Evolutionary conservation across 1,140 invertebrate species (phyloP).

Genomic region (Neuroterus valhalla): DNA sequence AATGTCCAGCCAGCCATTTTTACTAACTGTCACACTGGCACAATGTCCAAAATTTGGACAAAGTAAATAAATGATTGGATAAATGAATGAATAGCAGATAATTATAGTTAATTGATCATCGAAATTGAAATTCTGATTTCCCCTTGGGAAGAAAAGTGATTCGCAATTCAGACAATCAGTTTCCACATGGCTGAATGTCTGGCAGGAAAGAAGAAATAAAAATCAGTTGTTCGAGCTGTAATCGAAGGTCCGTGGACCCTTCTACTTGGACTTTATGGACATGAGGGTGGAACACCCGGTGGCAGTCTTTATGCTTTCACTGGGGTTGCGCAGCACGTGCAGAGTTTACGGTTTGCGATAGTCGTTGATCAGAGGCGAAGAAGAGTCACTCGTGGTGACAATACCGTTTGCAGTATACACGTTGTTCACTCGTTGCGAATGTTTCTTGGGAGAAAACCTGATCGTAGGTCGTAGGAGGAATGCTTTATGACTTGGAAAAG

Average conservation of each 20-base stretch:
- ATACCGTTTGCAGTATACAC: slow-evolving; percentile 17
- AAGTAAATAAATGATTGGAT: too few species aligned
- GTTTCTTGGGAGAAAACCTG: slow-evolving; percentile 10
- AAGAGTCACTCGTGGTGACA: not conserved
- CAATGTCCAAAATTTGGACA: too few species aligned
- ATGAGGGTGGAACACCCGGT: slow-evolving; percentile 6
- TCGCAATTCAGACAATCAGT: slow-evolving; percentile 1
- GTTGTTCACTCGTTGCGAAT: not conserved
- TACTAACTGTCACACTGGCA: too few species aligned
- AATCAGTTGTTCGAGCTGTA: slow-evolving; percentile 15
- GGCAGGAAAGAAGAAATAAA: not conserved
- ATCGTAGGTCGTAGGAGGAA: slow-evolving; percentile 20
- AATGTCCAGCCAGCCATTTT: too few species aligned
- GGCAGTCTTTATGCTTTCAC: not conserved
- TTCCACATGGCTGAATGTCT: not conserved
- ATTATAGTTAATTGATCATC: not conserved
- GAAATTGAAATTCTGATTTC: not conserved
- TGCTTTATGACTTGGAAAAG: slow-evolving; percentile 39
- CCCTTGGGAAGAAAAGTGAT: not conserved
- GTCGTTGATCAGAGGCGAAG: not conserved
- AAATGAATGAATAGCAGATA: too few species aligned
- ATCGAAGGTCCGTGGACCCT: slow-evolving; percentile 22
- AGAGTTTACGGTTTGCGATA: slow-evolving; percentile 10
- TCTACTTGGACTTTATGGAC: not conserved
- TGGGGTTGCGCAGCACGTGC: slow-evolving; percentile 18